Percentiles rank a stretch among this genome's conserved stretches.
Conservation (phyloP, 2,888 invertebrate genomes). For the Oxyscelio sp. region DNA sequence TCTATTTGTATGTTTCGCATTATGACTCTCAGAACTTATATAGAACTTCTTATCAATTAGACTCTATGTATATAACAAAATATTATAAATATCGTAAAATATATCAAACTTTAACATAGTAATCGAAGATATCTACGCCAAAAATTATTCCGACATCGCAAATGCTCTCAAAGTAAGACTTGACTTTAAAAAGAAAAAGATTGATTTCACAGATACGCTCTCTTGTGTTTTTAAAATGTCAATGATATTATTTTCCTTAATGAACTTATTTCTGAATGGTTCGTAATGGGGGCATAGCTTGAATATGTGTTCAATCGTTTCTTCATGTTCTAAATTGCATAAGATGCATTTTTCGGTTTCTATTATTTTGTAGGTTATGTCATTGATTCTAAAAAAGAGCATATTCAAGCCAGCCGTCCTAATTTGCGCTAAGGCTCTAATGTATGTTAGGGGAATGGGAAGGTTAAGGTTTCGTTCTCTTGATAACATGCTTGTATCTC, state of each 20-base stretch:
- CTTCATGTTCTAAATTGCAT: conserved; percentile 1
- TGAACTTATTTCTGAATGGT: not conserved
- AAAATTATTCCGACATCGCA: too few relatives aligned
- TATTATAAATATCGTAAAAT: too few relatives aligned
- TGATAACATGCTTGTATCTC: not conserved
- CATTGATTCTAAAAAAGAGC: not conserved
- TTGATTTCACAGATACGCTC: too few relatives aligned
- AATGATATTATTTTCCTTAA: not conserved
- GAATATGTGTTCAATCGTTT: conserved; percentile 13
- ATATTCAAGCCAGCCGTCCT: not conserved
- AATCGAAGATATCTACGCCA: too few relatives aligned
- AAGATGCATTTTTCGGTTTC: not conserved
- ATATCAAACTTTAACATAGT: too few relatives aligned
- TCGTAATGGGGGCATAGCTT: not conserved
- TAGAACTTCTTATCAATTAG: too few relatives aligned
- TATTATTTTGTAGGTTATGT: not conserved
- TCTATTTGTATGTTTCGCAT: too few relatives aligned
- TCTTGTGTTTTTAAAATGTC: not conserved
- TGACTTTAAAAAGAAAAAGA: too few relatives aligned
- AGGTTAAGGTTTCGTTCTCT: not conserved
- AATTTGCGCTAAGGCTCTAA: conserved; percentile 1
- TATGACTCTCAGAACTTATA: too few relatives aligned
- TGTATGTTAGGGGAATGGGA: not conserved
- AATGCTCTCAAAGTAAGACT: too few relatives aligned
- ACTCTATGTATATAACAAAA: too few relatives aligned